Base-by-base conservation (phyloP, 2,888 invertebrate species). In the Neoscelio sp. region DNA sequence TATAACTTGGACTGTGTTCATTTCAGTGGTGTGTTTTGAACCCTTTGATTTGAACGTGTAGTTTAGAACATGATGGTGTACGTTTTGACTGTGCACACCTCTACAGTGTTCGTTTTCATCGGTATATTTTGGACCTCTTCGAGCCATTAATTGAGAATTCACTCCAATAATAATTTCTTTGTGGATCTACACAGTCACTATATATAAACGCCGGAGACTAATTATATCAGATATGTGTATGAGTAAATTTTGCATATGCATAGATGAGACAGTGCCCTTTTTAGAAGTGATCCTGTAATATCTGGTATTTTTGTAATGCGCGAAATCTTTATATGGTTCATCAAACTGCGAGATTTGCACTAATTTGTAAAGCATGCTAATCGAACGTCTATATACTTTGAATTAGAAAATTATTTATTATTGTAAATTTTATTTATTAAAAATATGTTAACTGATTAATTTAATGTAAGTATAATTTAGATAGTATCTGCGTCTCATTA, bases 251-350 rank as follows among this genome's bases (percentile, higher is more conserved):
- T 70, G 56, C 67, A 62, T 67, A 30, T 67, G 42, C 56, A 48
- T 74, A 60, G 67, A 52, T 42, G 35, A 56, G 15, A 68, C 62
- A 68, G 54, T 76, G 65, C 65, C 67, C 62, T 62, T 68, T 67
- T 68, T 62, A 68, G 56, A 68, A 62, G 62, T 67, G 67, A 78
- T 73, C 42, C 62, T 78, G 56, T 76, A 70, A 78, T 71, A 70
- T 40, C 65, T 78, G 73, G 73, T 78, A 78, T 78, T 78, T 78
- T 78, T 78, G 67, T 78, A 78, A 67, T 26, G 74, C 74, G 74
- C 73, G 74, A 78, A 56, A 74, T 65, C 68, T 78, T 78, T 74
- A 52, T 74, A 78, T 26, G 74, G 58, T 64, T 74, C 44, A 71
- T 68, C 50, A 58, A 44, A 38, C 28, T 20, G 38, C 46, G 56